Conservation (phyloP, 2,797 vertebrate species). For the Lerista edwardsae region DNA sequence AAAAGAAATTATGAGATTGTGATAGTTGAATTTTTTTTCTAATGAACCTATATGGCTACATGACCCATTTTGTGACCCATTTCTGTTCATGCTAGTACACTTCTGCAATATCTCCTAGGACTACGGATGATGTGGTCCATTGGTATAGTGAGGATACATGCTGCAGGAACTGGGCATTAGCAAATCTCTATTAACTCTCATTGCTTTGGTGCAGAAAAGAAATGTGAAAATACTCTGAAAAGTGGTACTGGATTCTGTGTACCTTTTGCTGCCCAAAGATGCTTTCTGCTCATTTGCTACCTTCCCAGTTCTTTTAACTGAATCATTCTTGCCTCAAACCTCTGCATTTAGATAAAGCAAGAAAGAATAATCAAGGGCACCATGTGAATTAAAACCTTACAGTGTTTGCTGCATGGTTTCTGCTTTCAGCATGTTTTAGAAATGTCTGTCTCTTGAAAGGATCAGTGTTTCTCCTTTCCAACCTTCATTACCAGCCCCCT, state of each 20-base stretch:
- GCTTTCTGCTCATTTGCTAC: background rate
- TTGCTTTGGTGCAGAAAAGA: background rate
- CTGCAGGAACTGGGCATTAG: background rate
- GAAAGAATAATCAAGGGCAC: too few relatives aligned
- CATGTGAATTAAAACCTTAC: background rate
- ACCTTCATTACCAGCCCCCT: rapidly evolving
- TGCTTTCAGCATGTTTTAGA: background rate
- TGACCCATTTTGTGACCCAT: background rate
- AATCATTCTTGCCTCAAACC: background rate
- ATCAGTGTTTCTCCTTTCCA: background rate
- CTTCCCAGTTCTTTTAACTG: background rate
- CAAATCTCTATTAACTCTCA: background rate
- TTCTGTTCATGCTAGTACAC: background rate
- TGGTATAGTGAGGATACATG: background rate
- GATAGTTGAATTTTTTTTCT: too few relatives aligned
- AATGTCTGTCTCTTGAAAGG: background rate
- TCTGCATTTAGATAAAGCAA: background rate
- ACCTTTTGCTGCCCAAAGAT: background rate
- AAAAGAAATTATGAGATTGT: too few relatives aligned
- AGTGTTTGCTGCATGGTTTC: background rate
- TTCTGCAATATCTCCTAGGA: background rate
- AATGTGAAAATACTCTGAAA: background rate
- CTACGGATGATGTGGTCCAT: background rate
- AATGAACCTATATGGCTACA: too few relatives aligned
- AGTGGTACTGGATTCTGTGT: background rate